Conservation (phyloP, 2,888 invertebrate genomes). For the Tachina fera region DNA sequence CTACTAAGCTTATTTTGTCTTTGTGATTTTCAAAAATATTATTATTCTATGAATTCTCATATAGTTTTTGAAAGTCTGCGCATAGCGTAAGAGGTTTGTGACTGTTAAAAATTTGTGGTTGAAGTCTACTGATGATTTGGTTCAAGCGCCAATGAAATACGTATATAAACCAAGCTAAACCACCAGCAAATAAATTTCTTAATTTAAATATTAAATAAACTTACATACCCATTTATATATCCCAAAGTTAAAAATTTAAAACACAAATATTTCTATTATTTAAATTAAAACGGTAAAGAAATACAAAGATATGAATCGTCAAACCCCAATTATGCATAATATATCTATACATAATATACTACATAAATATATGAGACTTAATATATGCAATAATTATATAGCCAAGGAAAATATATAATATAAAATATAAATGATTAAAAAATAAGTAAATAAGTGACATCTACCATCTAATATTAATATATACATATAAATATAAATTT, state of each 20-base stretch:
- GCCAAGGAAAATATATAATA: slow-evolving; percentile 29
- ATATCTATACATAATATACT: slow-evolving; percentile 20
- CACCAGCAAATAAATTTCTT: too few relatives aligned
- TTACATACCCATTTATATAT: slow-evolving; percentile 43
- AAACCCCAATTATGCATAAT: slow-evolving; percentile 1
- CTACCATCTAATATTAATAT: slow-evolving; percentile 6
- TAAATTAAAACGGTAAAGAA: slow-evolving; percentile 9
- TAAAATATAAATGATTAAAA: slow-evolving; percentile 20
- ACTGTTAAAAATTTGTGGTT: too few relatives aligned
- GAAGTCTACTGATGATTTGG: too few relatives aligned
- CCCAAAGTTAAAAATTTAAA: slow-evolving; percentile 3
- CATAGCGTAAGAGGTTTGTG: too few relatives aligned
- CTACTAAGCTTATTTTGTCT: too few relatives aligned
- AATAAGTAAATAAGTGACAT: slow-evolving; percentile 1
- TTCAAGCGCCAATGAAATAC: too few relatives aligned
- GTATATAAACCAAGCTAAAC: too few relatives aligned
- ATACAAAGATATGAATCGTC: slow-evolving; percentile 2
- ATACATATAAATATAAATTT: slow-evolving; percentile 9
- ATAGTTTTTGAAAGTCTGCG: too few relatives aligned
- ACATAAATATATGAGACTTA: slow-evolving; percentile 70
- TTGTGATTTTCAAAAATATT: too few relatives aligned
- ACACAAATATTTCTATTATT: not conserved
- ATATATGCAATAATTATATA: slow-evolving; percentile 71
- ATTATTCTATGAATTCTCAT: too few relatives aligned
- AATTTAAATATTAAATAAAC: slow-evolving; percentile 46